Conservation (phyloP, 2,113 vertebrate genomes). For the Pleuronectes platessa region DNA sequence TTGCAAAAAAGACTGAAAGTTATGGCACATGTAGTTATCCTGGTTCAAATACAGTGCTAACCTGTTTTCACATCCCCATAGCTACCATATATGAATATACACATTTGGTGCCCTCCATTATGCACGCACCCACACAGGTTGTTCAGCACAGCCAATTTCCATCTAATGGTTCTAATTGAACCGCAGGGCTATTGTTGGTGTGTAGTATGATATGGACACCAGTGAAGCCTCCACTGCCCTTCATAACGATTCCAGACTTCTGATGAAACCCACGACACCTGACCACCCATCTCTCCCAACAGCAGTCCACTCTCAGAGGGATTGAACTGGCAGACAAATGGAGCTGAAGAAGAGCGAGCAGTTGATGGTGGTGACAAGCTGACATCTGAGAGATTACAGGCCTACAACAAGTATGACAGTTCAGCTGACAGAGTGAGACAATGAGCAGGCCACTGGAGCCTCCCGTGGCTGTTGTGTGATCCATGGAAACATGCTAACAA, state of each 20-base stretch:
- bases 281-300: not conserved
- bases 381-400: constrained; percentile 23
- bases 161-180: constrained; percentile 59
- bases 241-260: not conserved
- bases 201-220: constrained; percentile 5
- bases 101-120: not conserved
- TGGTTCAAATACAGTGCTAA: not conserved
- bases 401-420: constrained; percentile 20
- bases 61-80: not conserved
- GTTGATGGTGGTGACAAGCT: constrained; percentile 16
- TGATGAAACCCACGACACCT: not conserved
- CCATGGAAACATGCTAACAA: constrained; percentile 12
- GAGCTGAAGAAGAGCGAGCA: not conserved
- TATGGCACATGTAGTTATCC: not conserved
- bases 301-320: not conserved
- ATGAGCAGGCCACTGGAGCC: not conserved
- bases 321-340: constrained; percentile 1
- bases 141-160: constrained; percentile 20
- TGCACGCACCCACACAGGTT: constrained; percentile 2
- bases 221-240: constrained; percentile 5
- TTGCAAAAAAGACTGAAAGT: not conserved
- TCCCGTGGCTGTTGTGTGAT: constrained; percentile 12
- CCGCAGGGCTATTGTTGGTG: constrained; percentile 43
- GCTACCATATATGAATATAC: not conserved
- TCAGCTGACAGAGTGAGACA: constrained; percentile 16